A percentile compares a stretch with the other conserved stretches of the same genome.
Conservation (phyloP, 2,113 vertebrate species). For the Ovis aries region DNA sequence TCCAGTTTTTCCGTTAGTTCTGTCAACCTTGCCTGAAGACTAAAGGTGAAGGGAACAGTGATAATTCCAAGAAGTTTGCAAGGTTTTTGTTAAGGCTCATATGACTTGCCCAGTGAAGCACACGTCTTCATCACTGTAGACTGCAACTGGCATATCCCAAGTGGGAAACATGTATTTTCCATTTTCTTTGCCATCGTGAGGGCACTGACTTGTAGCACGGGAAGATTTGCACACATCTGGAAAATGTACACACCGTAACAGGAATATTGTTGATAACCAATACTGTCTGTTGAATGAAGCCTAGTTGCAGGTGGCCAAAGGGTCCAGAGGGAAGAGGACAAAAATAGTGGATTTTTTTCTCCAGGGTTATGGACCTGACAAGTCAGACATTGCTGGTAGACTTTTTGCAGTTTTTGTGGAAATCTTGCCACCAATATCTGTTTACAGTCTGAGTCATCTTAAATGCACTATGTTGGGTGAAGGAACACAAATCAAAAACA, state of each 20-base stretch:
- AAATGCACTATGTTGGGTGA: not conserved
- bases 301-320: not conserved
- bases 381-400: not conserved
- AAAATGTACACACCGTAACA: not conserved
- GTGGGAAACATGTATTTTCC: not conserved
- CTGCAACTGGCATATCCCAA: too few species aligned
- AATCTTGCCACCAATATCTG: not conserved
- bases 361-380: not conserved
- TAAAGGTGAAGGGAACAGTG: not conserved
- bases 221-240: not conserved
- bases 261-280: not conserved
- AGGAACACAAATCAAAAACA: not conserved
- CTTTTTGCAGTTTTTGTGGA: not conserved
- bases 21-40: not conserved
- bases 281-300: not conserved
- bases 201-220: not conserved
- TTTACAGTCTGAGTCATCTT: not conserved
- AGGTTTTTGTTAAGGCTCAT: not conserved
- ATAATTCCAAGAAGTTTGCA: not conserved
- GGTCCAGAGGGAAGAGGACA: not conserved
- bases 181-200: not conserved
- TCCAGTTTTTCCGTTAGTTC: not conserved
- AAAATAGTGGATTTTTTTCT: not conserved
- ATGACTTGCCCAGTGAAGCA: not conserved
- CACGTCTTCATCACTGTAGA: not conserved